phyloP scores from a whole-genome alignment of 1,140 invertebrate species.

The Asbolus verrucosus region DNA sequence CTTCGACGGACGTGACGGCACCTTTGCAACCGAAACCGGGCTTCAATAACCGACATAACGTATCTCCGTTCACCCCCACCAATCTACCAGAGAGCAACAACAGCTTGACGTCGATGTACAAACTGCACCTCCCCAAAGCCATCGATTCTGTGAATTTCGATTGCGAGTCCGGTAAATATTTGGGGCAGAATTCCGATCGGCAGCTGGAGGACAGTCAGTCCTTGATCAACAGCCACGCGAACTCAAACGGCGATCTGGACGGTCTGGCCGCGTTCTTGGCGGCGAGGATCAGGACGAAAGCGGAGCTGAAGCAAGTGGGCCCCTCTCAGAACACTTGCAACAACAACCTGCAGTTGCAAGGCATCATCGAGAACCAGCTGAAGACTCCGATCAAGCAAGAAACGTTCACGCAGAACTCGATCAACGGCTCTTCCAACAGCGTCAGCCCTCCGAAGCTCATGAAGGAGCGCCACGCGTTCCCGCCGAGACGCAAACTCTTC shows the following conservation, averaged over 20 bases:
- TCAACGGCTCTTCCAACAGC: constrained; percentile 38
- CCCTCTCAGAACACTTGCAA: too few species aligned
- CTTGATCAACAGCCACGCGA: constrained; percentile 52
- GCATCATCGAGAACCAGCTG: too few species aligned
- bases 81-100: constrained; percentile 68
- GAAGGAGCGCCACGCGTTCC: constrained; percentile 64
- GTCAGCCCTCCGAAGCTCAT: constrained; percentile 69
- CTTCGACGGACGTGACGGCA: constrained; percentile 65
- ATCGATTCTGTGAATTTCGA: constrained; percentile 71
- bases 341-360: too few species aligned
- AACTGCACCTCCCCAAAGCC: constrained; percentile 77
- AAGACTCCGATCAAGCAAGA: too few species aligned
- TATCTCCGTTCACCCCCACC: constrained; percentile 70
- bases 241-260: constrained; percentile 64
- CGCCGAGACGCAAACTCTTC: constrained; percentile 67
- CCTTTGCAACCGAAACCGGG: constrained; percentile 69
- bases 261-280: constrained; percentile 72
- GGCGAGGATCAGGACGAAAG: constrained; percentile 84
- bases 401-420: too few species aligned
- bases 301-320: constrained; percentile 82
- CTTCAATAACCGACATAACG: constrained; percentile 68
- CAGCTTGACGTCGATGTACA: constrained; percentile 70
- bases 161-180: constrained; percentile 62
- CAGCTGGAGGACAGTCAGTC: constrained; percentile 41
- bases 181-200: not conserved